Percentiles rank a stretch among this genome's conserved stretches.
Evolutionary conservation across 2,113 vertebrate species (phyloP).

Genomic region (Octodon degus): DNA sequence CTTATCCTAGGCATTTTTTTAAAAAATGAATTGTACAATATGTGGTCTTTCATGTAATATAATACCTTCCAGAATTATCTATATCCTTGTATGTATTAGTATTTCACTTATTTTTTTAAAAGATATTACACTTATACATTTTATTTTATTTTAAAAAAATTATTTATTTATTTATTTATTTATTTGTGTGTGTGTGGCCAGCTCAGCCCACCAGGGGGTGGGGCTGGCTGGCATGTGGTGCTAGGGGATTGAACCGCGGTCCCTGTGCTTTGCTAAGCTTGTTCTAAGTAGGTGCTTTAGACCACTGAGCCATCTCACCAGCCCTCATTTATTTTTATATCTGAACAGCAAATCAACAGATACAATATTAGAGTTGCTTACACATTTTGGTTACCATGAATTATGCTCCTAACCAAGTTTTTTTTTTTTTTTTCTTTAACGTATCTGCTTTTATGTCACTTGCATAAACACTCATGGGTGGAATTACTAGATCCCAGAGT

Average conservation of each 20-base stretch:
- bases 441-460: slow-evolving; percentile 4
- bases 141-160: no score
- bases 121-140: no score
- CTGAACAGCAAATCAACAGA: background rate
- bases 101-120: background rate
- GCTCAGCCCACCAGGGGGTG: no score
- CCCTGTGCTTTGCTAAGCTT: no score
- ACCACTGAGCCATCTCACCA: no score
- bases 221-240: no score
- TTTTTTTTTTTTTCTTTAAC: background rate
- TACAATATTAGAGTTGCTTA: background rate
- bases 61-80: background rate
- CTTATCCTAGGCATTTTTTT: background rate
- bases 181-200: no score
- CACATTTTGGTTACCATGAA: background rate
- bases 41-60: background rate
- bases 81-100: background rate
- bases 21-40: background rate
- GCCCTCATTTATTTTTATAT: background rate
- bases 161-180: no score
- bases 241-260: no score
- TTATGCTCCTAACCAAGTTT: background rate
- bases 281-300: no score
- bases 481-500: background rate
- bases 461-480: background rate